phyloP scores from a whole-genome alignment of 2,797 vertebrate species.

The Diglossa cyanea region DNA sequence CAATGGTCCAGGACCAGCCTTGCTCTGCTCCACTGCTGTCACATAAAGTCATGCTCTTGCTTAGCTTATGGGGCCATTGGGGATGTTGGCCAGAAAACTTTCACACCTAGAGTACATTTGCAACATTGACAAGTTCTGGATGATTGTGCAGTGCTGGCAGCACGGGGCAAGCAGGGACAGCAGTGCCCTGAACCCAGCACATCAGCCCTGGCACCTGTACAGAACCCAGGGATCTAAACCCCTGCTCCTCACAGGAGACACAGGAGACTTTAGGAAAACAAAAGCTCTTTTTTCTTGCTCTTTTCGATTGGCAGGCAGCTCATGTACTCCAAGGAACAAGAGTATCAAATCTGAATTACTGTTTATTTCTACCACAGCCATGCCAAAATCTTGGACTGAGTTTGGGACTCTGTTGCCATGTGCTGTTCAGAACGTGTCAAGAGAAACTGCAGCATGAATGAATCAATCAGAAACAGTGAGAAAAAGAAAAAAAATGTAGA shows the following conservation, averaged over 20 bases:
- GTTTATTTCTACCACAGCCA: not conserved
- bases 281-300: not conserved
- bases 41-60: not conserved
- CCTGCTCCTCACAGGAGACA: not conserved
- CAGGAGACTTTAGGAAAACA: not conserved
- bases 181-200: not conserved
- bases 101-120: not conserved
- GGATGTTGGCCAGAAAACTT: not conserved
- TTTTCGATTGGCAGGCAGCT: not conserved
- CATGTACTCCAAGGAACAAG: not conserved
- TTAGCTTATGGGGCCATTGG: not conserved
- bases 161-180: not conserved
- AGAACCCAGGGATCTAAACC: not conserved
- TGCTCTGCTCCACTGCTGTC: not conserved
- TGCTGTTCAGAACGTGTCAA: not conserved
- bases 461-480: not conserved
- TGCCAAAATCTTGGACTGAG: not conserved
- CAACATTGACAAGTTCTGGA: not conserved
- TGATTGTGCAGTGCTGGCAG: not conserved
- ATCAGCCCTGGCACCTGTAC: not conserved
- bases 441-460: not conserved
- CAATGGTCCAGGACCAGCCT: not conserved
- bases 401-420: not conserved
- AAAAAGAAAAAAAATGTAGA: not conserved
- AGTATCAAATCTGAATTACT: not conserved